A percentile compares a stretch with the other conserved stretches of the same genome.
These are phyloP conservation scores for Ptiloglossa arizonensis DNA, from an alignment of 1,140 invertebrate species.

Conservation along the genomic window DNA sequence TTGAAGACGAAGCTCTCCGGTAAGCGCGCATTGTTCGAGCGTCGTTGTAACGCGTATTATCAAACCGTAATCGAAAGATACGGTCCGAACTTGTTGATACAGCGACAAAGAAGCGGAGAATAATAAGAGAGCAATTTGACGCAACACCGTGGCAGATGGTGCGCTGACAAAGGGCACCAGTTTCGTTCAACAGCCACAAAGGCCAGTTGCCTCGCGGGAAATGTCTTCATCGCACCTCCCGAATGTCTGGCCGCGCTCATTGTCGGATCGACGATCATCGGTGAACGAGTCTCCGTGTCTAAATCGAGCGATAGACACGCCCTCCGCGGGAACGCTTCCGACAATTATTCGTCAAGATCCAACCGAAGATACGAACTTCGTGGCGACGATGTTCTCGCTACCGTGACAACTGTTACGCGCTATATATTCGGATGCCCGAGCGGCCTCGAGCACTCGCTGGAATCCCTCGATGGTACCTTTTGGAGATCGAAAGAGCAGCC, in stretches of 20 bases:
- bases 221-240: constrained; percentile 24
- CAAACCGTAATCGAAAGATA: background rate
- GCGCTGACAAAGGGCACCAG: constrained; percentile 36
- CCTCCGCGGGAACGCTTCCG: too few relatives aligned
- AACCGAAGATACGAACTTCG: background rate
- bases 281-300: background rate
- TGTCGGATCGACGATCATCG: background rate
- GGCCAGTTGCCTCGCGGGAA: constrained; percentile 15
- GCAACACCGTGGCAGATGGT: constrained; percentile 48
- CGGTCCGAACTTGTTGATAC: background rate
- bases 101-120: constrained; percentile 4
- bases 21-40: background rate
- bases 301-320: background rate
- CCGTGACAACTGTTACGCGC: too few relatives aligned
- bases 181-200: constrained; percentile 23
- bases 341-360: background rate
- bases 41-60: background rate
- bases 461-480: too few relatives aligned
- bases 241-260: background rate
- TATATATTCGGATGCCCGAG: too few relatives aligned
- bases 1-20: too few relatives aligned
- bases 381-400: background rate
- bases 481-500: too few relatives aligned
- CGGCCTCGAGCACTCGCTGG: too few relatives aligned
- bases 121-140: constrained; percentile 35